These are phyloP conservation scores for Coregonus ussuriensis DNA, from an alignment of 2,797 vertebrate species.

Conservation along the genomic window DNA sequence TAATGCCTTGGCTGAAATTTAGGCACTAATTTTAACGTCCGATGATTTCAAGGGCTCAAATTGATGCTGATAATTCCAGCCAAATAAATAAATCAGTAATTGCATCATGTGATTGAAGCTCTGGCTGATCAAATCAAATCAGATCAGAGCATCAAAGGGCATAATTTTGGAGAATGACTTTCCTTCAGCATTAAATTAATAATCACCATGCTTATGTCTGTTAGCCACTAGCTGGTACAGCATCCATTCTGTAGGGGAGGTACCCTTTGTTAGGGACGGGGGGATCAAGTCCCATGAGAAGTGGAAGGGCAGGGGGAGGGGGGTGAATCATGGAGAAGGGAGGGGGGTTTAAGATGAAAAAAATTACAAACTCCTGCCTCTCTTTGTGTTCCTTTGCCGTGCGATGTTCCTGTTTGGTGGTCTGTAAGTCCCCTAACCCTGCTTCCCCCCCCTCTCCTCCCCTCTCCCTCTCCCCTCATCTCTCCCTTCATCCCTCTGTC, in stretches of 20 bases:
- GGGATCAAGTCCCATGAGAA: constrained; percentile 76
- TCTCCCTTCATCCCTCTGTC: constrained; percentile 77
- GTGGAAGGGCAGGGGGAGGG: constrained; percentile 20
- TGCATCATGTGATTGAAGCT: constrained; percentile 19
- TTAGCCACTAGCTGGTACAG: not conserved
- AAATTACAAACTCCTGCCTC: constrained; percentile 75
- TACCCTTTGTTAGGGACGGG: constrained; percentile 71
- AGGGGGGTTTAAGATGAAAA: constrained; percentile 48
- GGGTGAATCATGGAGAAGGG: constrained; percentile 6
- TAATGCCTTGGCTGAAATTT: too few species aligned
- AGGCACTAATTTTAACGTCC: not conserved
- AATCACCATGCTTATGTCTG: not conserved
- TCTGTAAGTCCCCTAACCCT: constrained; percentile 43
- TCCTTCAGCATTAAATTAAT: constrained; percentile 51
- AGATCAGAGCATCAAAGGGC: constrained; percentile 35
- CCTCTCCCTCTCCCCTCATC: constrained; percentile 58
- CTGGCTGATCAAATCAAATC: constrained; percentile 52
- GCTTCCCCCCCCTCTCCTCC: constrained; percentile 63
- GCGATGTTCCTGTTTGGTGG: constrained; percentile 80
- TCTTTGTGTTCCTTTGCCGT: constrained; percentile 87
- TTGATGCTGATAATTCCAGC: not conserved
- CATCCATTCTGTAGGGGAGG: not conserved
- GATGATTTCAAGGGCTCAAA: not conserved
- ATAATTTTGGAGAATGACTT: not conserved
- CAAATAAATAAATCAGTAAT: not conserved